Conservation (phyloP, 2,888 invertebrate genomes). For the Orthonychiurus folsomi region DNA sequence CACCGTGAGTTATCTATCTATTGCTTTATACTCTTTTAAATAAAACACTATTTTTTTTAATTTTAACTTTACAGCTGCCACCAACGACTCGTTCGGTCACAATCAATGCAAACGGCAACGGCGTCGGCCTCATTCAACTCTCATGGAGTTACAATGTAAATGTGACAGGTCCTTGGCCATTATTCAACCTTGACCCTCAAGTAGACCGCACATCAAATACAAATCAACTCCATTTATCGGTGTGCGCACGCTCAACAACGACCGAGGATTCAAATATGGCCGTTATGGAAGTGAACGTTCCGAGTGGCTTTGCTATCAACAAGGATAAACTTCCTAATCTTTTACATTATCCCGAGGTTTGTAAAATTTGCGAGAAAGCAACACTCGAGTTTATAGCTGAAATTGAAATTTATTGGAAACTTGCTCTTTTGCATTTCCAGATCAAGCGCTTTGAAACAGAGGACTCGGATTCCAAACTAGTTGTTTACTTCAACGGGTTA, state of each 20-base stretch:
- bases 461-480: conserved; percentile 43
- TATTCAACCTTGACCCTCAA: conserved; percentile 75
- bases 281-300: conserved; percentile 77
- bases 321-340: conserved; percentile 44
- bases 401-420: too few species aligned
- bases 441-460: conserved; percentile 37
- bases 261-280: conserved; percentile 70
- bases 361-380: too few species aligned
- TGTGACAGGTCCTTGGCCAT: conserved; percentile 77
- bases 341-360: conserved; percentile 35
- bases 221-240: conserved; percentile 66
- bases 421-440: conserved; percentile 16
- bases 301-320: conserved; percentile 84
- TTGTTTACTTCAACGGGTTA: conserved; percentile 60
- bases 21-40: conserved; percentile 7
- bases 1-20: conserved; percentile 52
- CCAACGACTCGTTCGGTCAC: conserved; percentile 54
- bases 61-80: background rate
- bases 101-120: conserved; percentile 68
- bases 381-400: background rate
- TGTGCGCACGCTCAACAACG: conserved; percentile 51
- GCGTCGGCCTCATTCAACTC: conserved; percentile 68
- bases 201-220: conserved; percentile 70
- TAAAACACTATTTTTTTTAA: background rate
- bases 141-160: conserved; percentile 73